Base-by-base conservation (phyloP, 2,888 invertebrate species). In the Gymnosoma rotundatum region DNA sequence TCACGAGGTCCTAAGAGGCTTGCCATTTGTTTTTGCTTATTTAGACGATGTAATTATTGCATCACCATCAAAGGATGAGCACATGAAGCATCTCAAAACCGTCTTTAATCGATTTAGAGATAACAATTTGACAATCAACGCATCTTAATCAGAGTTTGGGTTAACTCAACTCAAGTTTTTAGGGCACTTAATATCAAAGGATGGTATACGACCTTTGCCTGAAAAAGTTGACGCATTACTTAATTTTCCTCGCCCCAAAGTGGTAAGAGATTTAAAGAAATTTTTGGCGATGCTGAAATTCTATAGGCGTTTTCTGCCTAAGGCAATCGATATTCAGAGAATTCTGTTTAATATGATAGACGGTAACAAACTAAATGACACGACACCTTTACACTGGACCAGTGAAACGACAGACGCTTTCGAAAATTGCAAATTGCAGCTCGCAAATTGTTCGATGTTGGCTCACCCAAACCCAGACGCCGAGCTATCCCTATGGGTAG, bases 231-330 rank as follows among this genome's bases (percentile, higher is more conserved):
- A 42, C n/a, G 64, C 56, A 8, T 12, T 73, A 32, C 10, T 45
- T n/a, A 38, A 69, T 1, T 83, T 58, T 52, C 52, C 61, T n/a
- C 18, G 38, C 14, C 63, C 69, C 0, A 61, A 25, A 2, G 38
- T 69, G 21, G 83, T 73, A 6, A 67, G 79, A 32, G 83, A 87
- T 18, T 61, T 88, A 14, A 74, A 86, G 21, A 50, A 79, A 61
- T 87, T 86, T 42, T 72, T 87, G 12, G 87, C 79, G 4, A 86
- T 86, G 79, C 14, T 87, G 0, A 88, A 87, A 73, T 86, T 86
- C 75, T 86, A 87, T 52, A 74, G 83, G 36, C 63, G 75, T 9
- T 83, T 85, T 60, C 25, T 25, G 25, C 25, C 25, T 25, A 25
- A 25, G 25, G 25, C 25, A 25, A 25, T 25, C 25, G 25, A 4